Evolutionary conservation across 1,140 invertebrate species (phyloP), one percentile per base, ranked within the genome.

Genomic region (Procambarus virginalis): DNA sequence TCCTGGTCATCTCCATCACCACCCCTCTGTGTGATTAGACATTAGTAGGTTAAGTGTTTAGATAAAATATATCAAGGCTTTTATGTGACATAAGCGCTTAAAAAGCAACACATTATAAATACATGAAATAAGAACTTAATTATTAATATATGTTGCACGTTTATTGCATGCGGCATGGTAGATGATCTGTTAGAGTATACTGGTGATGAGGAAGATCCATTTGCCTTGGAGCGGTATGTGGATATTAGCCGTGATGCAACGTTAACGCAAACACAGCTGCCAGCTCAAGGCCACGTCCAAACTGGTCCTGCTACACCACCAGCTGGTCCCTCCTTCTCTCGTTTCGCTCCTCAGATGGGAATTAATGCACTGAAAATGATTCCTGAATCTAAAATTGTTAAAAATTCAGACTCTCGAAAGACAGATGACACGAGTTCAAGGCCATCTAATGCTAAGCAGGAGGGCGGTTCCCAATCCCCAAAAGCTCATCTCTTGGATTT

Each of bases 91-190:
- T 73, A 45, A 81, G 86, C 86, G 64, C 51, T 22, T 49, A 87
- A 49, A 73, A 73, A 5, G 34, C 12, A 10, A 64, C 60, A 17
- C 4, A 5, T 20, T 73, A 34, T 73, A 73, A 34, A 34, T 4
- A 73, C n/a, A 3, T 73, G n/a, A 73, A 20, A 85, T 85, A 58
- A 77, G 22, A 87, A 49, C 70, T 73, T 73, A 48, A 80, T 87
- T 22, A 87, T 87, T 87, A 87, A 87, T 87, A 75, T 79, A 77
- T 89, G 88, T 89, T 89, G 88, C 88, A 89, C 76, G 88, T 89
- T 78, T 78, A 83, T 89, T 89, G 88, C 88, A 89, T 89, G 88
- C 88, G 88, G 88, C 88, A 89, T 89, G 88, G 88, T 89, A 89
- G 88, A 89, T 89, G 88, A 89, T 89, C 88, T 89, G 81, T 89